Base-by-base conservation (phyloP, 2,113 vertebrate genomes). In the Chloropsis cyanopogon region DNA sequence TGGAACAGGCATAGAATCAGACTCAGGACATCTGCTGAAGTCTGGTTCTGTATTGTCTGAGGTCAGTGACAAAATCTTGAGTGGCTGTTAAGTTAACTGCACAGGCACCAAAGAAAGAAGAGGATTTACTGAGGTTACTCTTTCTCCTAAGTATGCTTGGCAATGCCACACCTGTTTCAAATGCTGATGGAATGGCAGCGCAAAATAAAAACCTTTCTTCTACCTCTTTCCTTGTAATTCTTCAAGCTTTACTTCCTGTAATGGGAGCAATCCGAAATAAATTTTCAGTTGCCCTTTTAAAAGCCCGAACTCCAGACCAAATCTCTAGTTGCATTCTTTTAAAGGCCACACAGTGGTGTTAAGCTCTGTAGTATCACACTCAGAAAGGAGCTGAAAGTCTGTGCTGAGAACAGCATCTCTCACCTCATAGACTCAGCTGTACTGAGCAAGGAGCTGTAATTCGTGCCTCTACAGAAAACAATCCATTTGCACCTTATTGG, bases 391-490 rank as follows among this genome's bases (percentile, higher is more conserved):
- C 64, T 88, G 80, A 64, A 91, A 91, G 60, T 46, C 72, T 80
- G 50, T 50, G 61, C 66, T 81, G 61, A 70, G 70, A 90, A 53
- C 44, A 88, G 66, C 85, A 92, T 71, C 56, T 81, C 80, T 82
- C 76, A 86, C 46, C 90, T 85, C 19, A 15, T 8, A 82, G 79
- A 44, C 59, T 84, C 53, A 33, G 46, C 90, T 80, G 33, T 54
- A 73, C 54, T 50, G 59, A 79, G 54, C 46, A 85, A 85, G 76
- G 78, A 84, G 78, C 56, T 71, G 41, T 65, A 46, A 81, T 81
- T 80, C 78, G 90, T 95, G 89, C 85, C 88, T 94, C 93, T 93
- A 80, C 44, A 66, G 68, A 82, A 92, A 95, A 83, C 46, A 95
- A 78, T 77, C 54, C 6, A 31, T 72, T 93, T 92, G 49, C 69